A percentile compares a stretch with the other conserved stretches of the same genome.
Conservation (phyloP, 2,797 vertebrate genomes). For the Syngnathus rostellatus region DNA sequence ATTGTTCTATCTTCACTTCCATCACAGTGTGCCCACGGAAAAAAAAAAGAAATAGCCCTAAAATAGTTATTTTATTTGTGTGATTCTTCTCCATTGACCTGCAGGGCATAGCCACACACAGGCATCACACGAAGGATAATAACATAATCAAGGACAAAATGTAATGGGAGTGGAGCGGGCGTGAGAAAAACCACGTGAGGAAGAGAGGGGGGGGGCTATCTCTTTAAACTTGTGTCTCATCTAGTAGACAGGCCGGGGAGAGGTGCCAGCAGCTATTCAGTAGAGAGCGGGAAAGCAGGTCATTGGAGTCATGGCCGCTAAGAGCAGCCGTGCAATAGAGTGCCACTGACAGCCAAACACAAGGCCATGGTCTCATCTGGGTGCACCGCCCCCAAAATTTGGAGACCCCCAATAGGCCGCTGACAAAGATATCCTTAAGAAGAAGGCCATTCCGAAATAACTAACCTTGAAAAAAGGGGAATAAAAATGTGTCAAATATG, state of each 20-base stretch:
- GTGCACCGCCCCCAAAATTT: conserved; percentile 31
- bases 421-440: background rate
- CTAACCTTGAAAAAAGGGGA: background rate
- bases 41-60: background rate
- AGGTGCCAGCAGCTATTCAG: conserved; percentile 67
- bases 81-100: conserved; percentile 55
- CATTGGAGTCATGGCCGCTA: conserved; percentile 68
- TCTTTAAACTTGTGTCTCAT: conserved; percentile 60
- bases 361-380: conserved; percentile 59
- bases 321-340: conserved; percentile 64
- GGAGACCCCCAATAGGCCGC: conserved; percentile 26
- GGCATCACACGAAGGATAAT: conserved; percentile 50
- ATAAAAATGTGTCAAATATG: background rate
- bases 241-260: conserved; percentile 60
- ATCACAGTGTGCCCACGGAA: background rate
- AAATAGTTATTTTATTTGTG: conserved; percentile 7
- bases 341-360: conserved; percentile 63
- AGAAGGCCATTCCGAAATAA: background rate
- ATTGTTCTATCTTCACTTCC: background rate
- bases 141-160: conserved; percentile 63
- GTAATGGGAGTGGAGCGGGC: conserved; percentile 33
- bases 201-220: conserved; percentile 18
- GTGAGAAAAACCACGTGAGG: background rate
- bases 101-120: conserved; percentile 49
- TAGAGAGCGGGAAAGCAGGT: conserved; percentile 56